Conservation (phyloP, 2,888 invertebrate species). For the Ypsolopha sequella region DNA sequence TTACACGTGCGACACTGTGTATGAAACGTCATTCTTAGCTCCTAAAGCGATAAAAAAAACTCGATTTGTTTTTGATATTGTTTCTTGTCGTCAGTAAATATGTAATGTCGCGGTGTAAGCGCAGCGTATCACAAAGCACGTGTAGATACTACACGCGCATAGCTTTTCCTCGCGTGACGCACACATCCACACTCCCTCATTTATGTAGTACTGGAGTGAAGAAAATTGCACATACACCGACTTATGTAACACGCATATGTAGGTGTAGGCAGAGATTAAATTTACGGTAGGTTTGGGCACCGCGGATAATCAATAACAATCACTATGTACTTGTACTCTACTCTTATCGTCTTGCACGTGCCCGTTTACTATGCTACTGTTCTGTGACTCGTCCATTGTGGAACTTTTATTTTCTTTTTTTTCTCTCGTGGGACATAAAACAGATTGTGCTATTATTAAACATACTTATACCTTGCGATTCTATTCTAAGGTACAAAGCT, state of each 20-base stretch:
- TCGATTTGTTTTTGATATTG: slow-evolving; percentile 38
- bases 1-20: background rate
- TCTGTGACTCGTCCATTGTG: background rate
- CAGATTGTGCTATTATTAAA: background rate
- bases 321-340: slow-evolving; percentile 19
- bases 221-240: background rate
- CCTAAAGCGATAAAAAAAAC: background rate
- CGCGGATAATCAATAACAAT: slow-evolving; percentile 36
- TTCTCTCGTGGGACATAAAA: background rate
- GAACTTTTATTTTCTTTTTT: background rate
- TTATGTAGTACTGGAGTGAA: slow-evolving; percentile 1
- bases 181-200: background rate
- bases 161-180: slow-evolving; percentile 12
- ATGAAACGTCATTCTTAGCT: background rate
- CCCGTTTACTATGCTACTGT: slow-evolving; percentile 30
- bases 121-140: slow-evolving; percentile 28
- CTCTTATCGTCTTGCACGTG: slow-evolving; percentile 49
- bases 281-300: slow-evolving; percentile 28
- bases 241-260: too few relatives aligned
- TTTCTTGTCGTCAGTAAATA: slow-evolving; percentile 42
- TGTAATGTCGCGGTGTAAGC: slow-evolving; percentile 27
- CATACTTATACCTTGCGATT: too few relatives aligned
- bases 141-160: slow-evolving; percentile 29
- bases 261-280: slow-evolving; percentile 21
- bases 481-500: background rate